phyloP scores from a whole-genome alignment of 1,140 invertebrate species.

The Schlechtendalia chinensis region DNA sequence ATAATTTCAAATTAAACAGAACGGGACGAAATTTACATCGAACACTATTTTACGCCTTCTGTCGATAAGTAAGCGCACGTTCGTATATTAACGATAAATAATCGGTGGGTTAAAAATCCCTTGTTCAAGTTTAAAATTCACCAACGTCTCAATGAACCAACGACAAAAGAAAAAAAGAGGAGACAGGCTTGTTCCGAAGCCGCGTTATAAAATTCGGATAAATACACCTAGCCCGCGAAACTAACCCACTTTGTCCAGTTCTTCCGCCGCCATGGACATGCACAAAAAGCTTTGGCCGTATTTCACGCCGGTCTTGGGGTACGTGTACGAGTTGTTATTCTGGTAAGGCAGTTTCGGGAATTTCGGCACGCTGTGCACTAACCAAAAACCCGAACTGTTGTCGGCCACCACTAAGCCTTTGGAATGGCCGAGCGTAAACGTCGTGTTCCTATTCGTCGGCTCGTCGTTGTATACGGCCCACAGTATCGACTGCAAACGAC shows the following conservation, averaged over 20 bases:
- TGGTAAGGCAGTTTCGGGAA: constrained; percentile 63
- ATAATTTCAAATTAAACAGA: not conserved
- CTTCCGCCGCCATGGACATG: constrained; percentile 66
- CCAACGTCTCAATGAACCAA: no score
- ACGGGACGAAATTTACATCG: no score
- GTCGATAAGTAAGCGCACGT: no score
- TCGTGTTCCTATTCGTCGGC: constrained; percentile 62
- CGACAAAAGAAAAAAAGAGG: no score
- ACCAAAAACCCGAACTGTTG: constrained; percentile 74
- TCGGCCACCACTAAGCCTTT: constrained; percentile 82
- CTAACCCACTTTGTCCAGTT: constrained; percentile 69
- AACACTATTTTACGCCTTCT: no score
- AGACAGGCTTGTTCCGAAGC: no score
- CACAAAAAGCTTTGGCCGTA: constrained; percentile 89
- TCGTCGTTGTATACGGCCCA: constrained; percentile 84
- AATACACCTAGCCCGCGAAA: not conserved
- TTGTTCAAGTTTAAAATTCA: no score
- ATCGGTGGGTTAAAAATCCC: no score
- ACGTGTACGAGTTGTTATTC: constrained; percentile 63
- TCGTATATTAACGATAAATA: no score
- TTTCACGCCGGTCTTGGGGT: constrained; percentile 68
- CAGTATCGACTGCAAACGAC: constrained; percentile 54
- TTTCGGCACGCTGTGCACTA: constrained; percentile 86
- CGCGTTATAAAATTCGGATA: no score
- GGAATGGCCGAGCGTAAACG: constrained; percentile 65